These are phyloP conservation scores for Kryptopterus vitreolus DNA, from an alignment of 2,797 vertebrate genomes.

Conservation along the genomic window DNA sequence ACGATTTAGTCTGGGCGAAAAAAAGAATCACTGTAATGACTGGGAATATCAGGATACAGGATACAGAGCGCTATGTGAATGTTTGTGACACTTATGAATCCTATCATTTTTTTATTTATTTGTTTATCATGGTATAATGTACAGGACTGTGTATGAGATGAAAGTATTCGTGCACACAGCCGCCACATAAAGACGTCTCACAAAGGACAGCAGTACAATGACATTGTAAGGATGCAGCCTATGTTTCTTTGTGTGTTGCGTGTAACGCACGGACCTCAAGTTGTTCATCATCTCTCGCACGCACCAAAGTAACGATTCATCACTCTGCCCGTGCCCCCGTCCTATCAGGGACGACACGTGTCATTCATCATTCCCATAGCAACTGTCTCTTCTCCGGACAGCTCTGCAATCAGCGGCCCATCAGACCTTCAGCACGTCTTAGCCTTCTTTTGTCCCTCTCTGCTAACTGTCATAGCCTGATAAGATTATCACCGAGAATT, in stretches of 20 bases:
- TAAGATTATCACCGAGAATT: constrained; percentile 89
- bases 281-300: constrained; percentile 58
- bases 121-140: not conserved
- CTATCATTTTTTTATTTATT: no score
- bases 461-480: constrained; percentile 80
- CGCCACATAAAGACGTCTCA: not conserved
- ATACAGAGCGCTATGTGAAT: not conserved
- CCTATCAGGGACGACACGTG: constrained; percentile 61
- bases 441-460: constrained; percentile 78
- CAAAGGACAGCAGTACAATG: constrained; percentile 1
- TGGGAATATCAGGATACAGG: not conserved
- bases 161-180: not conserved
- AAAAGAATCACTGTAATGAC: no score
- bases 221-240: constrained; percentile 12
- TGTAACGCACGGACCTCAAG: constrained; percentile 43
- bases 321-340: constrained; percentile 53
- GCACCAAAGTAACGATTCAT: constrained; percentile 58
- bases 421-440: constrained; percentile 74
- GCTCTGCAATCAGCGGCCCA: constrained; percentile 79
- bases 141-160: not conserved
- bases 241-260: constrained; percentile 23
- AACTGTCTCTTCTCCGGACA: constrained; percentile 73
- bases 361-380: constrained; percentile 80
- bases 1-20: not conserved
- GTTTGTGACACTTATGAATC: not conserved